phyloP scores from a whole-genome alignment of 2,888 invertebrate species.

The Punctoribates punctum region DNA sequence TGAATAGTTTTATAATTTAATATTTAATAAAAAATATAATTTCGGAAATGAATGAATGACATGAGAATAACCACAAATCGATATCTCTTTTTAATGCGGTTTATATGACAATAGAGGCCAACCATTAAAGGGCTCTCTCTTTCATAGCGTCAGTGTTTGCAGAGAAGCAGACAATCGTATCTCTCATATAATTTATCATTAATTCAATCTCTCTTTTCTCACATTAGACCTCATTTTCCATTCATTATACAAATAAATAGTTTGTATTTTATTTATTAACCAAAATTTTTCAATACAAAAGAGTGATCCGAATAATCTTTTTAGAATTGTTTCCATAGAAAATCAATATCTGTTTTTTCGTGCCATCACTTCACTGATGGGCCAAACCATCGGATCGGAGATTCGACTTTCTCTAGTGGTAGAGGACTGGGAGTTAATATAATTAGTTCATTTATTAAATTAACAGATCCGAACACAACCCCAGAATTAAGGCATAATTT shows the following conservation, averaged over 20 bases:
- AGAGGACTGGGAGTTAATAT: constrained; percentile 1
- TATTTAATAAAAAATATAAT: constrained; percentile 23
- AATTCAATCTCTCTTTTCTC: constrained; percentile 29
- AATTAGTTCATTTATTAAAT: constrained; percentile 16
- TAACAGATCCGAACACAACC: neutral
- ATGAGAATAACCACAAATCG: constrained; percentile 8
- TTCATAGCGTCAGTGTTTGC: neutral
- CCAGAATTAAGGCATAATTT: neutral
- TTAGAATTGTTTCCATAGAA: constrained; percentile 5
- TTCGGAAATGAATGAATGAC: neutral
- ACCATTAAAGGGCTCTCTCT: neutral
- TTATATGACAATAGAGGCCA: constrained; percentile 12
- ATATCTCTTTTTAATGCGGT: neutral
- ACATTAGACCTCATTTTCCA: constrained; percentile 12
- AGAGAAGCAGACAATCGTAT: constrained; percentile 7
- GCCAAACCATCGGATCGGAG: neutral
- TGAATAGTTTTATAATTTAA: neutral
- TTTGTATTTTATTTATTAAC: neutral
- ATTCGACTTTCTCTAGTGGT: neutral
- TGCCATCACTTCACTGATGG: neutral
- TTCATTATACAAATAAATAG: constrained; percentile 5
- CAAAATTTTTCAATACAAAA: neutral
- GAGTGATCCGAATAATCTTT: constrained; percentile 8
- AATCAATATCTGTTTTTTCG: constrained; percentile 5
- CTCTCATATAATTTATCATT: constrained; percentile 17